These are phyloP conservation scores for Capreolus pygargus DNA, from an alignment of 2,113 vertebrate genomes.

Conservation along the genomic window DNA sequence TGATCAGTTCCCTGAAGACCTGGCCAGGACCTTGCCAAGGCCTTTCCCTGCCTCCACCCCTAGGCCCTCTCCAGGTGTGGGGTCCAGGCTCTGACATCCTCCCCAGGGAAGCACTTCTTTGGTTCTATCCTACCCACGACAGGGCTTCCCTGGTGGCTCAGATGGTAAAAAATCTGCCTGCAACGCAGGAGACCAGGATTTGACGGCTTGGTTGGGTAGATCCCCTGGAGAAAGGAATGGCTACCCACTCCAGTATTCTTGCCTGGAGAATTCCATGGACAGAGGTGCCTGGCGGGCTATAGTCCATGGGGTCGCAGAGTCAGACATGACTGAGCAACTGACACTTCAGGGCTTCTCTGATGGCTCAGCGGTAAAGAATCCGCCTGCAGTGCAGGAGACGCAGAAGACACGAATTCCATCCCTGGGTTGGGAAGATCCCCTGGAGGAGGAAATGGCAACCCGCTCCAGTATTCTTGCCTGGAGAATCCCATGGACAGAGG, in stretches of 20 bases:
- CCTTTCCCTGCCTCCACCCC: not conserved
- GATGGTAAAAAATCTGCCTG: not conserved
- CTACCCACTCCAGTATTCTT: not conserved
- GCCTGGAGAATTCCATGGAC: not conserved
- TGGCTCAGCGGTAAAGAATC: not conserved
- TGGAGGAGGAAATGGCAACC: not conserved
- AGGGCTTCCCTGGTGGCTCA: not conserved
- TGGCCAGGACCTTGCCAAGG: not conserved
- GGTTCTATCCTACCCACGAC: too few species aligned
- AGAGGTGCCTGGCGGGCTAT: not conserved
- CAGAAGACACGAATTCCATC: not conserved
- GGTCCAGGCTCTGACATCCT: not conserved
- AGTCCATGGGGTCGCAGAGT: not conserved
- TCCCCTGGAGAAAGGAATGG: not conserved
- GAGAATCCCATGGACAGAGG: not conserved
- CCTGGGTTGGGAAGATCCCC: not conserved
- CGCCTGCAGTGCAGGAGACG: not conserved
- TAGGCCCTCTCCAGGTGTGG: not conserved
- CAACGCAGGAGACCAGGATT: not conserved
- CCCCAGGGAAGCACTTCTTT: too few species aligned
- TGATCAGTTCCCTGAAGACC: not conserved
- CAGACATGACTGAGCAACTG: not conserved
- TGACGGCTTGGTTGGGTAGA: not conserved
- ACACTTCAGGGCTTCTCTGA: not conserved
- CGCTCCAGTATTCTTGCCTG: not conserved